Evolutionary conservation across 2,113 vertebrate genomes (phyloP), one percentile per base, ranked within the genome.

Genomic region (Megaceryle maxima): DNA sequence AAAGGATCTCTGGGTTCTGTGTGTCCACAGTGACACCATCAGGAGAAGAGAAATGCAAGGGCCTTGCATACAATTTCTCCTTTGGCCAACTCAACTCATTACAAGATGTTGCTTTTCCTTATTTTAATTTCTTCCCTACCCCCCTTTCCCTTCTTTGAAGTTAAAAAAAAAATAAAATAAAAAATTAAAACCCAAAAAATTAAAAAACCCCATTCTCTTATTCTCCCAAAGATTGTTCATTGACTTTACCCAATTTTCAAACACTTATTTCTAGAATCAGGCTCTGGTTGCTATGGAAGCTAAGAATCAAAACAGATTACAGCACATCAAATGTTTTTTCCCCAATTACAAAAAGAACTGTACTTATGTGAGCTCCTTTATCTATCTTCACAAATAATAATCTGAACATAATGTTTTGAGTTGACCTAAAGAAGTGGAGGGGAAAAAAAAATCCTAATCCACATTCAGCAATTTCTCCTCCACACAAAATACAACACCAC

Each of bases 401-500:
- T 56, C 33, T 72, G 11, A 13, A 21, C 31, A 51, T 13, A 6
- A 63, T 41, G 43, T 70, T 84, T 46, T 72, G 48, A 96, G 88
- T 31, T 73, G 50, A 89, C 9, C 21, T 59, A 74, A 88, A 86
- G 14, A 83, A 78, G 4, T 39, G 9, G 14, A n/a, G 10, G 16
- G 13, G 6, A 5, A 63, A 78, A 55, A 28, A 43, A 2, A 28
- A 24, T 10, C 21, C 14, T 46, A 83, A 68, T 41, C 25, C 12
- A 68, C 0, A 0, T 51, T 63, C 60, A 81, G 39, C 10, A 33
- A 19, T 72, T 81, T 43, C 33, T 83, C n/a, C 17, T 78, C 10
- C 26, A 67, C 0, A 0, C 33, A 41, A 67, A 80, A 41, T 53
- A 72, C 14, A 67, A 2, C 46, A 57, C 22, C 21, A 39, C 0